phyloP scores from a whole-genome alignment of 2,113 vertebrate species.

The Pelusios castaneus region DNA sequence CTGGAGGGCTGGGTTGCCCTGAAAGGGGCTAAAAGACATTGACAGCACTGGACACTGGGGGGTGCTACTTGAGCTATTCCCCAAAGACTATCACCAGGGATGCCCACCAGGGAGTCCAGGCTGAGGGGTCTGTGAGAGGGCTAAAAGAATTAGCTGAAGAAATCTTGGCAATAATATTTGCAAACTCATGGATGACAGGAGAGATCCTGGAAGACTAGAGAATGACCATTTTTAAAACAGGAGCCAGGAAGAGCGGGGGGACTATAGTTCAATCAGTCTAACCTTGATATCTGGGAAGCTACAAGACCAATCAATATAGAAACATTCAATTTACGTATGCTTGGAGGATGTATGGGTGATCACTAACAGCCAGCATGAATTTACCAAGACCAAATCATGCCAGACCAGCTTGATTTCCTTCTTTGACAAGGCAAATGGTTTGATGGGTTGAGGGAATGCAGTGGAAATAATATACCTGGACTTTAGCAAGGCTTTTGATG shows the following conservation, averaged over 20 bases:
- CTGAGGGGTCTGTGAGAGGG: too few relatives aligned
- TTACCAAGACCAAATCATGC: not conserved
- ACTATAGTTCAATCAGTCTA: not conserved
- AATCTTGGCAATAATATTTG: not conserved
- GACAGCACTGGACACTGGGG: too few relatives aligned
- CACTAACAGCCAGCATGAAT: not conserved
- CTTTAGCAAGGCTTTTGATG: not conserved
- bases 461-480: not conserved
- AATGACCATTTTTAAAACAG: not conserved
- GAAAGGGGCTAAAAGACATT: too few relatives aligned
- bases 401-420: not conserved
- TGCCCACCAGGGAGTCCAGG: too few relatives aligned
- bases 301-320: not conserved
- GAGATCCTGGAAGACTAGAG: not conserved
- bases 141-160: not conserved
- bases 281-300: not conserved
- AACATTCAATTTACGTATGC: not conserved
- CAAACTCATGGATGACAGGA: not conserved
- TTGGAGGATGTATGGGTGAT: not conserved
- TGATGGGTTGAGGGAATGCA: not conserved
- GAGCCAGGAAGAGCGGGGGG: not conserved
- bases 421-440: not conserved
- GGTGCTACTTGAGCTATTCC: too few relatives aligned
- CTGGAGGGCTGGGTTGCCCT: too few relatives aligned
- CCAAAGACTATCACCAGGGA: too few relatives aligned